Evolutionary conservation across 2,888 invertebrate species (phyloP).

Genomic region (Mythimna lalbum): DNA sequence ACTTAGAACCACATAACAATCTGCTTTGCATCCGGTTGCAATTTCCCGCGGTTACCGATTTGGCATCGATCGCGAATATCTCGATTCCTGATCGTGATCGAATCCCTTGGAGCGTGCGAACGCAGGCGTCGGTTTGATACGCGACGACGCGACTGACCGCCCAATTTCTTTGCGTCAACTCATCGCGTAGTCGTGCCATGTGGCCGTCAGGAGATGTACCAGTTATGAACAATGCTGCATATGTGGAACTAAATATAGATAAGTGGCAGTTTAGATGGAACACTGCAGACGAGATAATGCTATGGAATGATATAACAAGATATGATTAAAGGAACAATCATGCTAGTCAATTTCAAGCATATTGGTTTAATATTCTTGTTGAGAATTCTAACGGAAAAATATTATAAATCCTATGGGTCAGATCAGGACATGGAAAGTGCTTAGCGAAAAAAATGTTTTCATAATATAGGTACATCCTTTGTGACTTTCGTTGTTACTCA

Average conservation of each 20-base stretch:
- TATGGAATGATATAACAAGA: conserved; percentile 45
- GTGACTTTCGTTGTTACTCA: background rate
- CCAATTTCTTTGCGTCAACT: conserved; percentile 79
- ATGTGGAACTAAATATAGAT: conserved; percentile 66
- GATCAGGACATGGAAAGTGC: background rate
- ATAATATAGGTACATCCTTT: background rate
- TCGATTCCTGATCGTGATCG: conserved; percentile 46
- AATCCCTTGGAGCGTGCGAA: conserved; percentile 57
- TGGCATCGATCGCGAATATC: conserved; percentile 53
- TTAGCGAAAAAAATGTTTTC: background rate
- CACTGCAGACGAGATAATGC: conserved; percentile 54
- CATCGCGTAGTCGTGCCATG: conserved; percentile 69
- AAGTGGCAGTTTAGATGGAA: conserved; percentile 54
- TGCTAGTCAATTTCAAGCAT: background rate
- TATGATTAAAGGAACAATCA: conserved; percentile 4
- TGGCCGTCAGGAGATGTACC: conserved; percentile 69
- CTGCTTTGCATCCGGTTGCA: conserved; percentile 20
- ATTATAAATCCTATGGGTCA: background rate
- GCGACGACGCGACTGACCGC: conserved; percentile 82
- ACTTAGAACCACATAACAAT: conserved; percentile 53
- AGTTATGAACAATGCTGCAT: conserved; percentile 68
- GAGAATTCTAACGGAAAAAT: background rate
- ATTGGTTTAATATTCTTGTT: background rate
- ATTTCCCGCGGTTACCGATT: conserved; percentile 48
- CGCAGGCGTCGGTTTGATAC: conserved; percentile 81